A percentile compares a stretch with the other conserved stretches of the same genome.
Evolutionary conservation across 2,888 invertebrate species (phyloP).

Genomic region (Celastrina argiolus): DNA sequence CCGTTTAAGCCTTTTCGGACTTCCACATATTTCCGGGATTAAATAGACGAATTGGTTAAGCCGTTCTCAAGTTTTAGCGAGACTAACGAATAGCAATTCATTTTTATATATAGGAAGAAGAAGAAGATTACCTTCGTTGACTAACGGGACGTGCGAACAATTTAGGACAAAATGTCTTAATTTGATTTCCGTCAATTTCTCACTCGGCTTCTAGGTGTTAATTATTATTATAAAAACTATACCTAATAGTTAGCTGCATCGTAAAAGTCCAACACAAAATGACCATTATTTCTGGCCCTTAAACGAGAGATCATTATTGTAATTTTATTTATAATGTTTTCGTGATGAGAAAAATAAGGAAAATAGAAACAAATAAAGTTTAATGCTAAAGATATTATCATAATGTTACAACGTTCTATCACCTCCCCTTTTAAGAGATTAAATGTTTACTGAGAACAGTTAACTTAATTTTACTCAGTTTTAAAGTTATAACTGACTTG

Average conservation of each 20-base stretch:
- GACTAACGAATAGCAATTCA: too few relatives aligned
- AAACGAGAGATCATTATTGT: not conserved
- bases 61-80: too few relatives aligned
- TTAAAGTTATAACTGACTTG: not conserved
- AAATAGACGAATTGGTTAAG: too few relatives aligned
- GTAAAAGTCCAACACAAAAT: not conserved
- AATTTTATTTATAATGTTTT: not conserved
- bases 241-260: not conserved
- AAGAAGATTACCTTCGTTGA: too few relatives aligned
- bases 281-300: not conserved
- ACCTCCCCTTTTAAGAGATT: not conserved
- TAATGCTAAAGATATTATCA: not conserved
- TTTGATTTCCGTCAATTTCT: too few relatives aligned
- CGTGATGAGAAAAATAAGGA: not conserved
- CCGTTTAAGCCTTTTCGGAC: too few relatives aligned
- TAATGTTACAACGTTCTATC: not conserved
- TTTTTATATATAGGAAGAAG: too few relatives aligned
- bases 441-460: not conserved
- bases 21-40: too few relatives aligned
- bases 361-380: constrained; percentile 6
- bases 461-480: not conserved
- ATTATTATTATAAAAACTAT: too few relatives aligned
- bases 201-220: too few relatives aligned
- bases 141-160: too few relatives aligned
- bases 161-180: too few relatives aligned